Base-by-base conservation (phyloP, 2,888 invertebrate genomes). In the Stegophylla sp. region DNA sequence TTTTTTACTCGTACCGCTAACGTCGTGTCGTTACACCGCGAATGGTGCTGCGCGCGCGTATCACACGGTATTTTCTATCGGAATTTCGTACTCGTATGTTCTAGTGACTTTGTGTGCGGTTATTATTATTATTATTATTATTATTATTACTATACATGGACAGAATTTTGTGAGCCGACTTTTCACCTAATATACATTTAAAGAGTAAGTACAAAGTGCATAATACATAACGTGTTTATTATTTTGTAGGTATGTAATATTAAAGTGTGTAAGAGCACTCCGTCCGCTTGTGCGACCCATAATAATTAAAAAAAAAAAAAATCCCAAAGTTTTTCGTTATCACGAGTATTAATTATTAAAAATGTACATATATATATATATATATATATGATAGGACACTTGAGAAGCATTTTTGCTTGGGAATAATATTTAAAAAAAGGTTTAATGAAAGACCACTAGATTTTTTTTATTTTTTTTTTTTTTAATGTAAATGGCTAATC, bases 1-100 rank as follows among this genome's bases (percentile, higher is more conserved):
- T 48, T 34, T 45, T 79, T 67, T 67, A 69, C 69, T 41, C 23
- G 79, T 59, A 26, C 41, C 79, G 79, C 71, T 79, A 45, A 79
- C 79, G 71, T 79, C 48, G n/a, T n/a, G n/a, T n/a, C n/a, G n/a
- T n/a, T n/a, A n/a, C n/a, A 48, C 77, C 51, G 20, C n/a, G 59
- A n/a, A n/a, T n/a, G n/a, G n/a, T n/a, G n/a, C n/a, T 66, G 41
- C 45, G 77, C 66, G 53, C 20, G 34, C 7, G 34, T 34, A 34
- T 34, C 7, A n/a, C n/a, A n/a, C n/a, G 34, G 51, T 51, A 51
- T 34, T 51, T 48, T 53, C 17, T 12, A 23, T 56, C 23, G 41
- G 72, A 12, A 20, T 72, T 41, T 72, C 56, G 72, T 72, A 53
- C n/a, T n/a, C n/a, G n/a, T 41, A 17, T 34, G 7, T 72, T 28